Conservation (phyloP, 2,797 vertebrate species). For the Silurus lanzhouensis region DNA sequence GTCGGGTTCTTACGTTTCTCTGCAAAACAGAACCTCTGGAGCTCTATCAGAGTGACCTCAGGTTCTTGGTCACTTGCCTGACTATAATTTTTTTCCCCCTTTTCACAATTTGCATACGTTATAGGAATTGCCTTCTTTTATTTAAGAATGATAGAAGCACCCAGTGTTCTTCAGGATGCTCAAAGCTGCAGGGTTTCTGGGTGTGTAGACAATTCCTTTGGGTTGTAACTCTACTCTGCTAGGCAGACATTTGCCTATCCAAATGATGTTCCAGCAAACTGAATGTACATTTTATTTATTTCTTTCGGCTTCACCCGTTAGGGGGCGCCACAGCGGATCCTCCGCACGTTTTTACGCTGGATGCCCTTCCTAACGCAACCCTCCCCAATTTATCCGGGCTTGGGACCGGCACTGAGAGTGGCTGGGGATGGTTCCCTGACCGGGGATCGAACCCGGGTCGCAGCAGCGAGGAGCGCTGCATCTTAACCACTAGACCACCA, state of each 20-base stretch:
- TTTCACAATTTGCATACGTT: background rate
- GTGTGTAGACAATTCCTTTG: background rate
- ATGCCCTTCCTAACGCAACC: too few relatives aligned
- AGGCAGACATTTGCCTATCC: background rate
- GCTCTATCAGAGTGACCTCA: background rate
- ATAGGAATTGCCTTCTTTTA: background rate
- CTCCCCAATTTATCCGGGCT: too few relatives aligned
- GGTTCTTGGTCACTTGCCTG: background rate
- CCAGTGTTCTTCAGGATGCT: background rate
- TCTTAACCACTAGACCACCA: too few relatives aligned
- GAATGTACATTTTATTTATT: background rate
- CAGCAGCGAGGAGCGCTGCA: too few relatives aligned
- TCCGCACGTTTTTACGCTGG: too few relatives aligned
- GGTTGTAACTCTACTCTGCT: background rate
- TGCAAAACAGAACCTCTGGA: background rate
- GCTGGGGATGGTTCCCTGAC: too few relatives aligned
- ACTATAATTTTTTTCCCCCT: background rate
- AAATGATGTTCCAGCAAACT: background rate
- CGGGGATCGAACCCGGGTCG: too few relatives aligned
- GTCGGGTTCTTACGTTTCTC: background rate
- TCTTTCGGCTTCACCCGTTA: too few relatives aligned
- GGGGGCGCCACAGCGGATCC: too few relatives aligned
- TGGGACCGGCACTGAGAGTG: too few relatives aligned
- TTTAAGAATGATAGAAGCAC: background rate
- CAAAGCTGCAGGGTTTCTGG: background rate